These are phyloP conservation scores for Hypocryptadius cinnamomeus DNA, from an alignment of 2,113 vertebrate genomes.

Conservation along the genomic window DNA sequence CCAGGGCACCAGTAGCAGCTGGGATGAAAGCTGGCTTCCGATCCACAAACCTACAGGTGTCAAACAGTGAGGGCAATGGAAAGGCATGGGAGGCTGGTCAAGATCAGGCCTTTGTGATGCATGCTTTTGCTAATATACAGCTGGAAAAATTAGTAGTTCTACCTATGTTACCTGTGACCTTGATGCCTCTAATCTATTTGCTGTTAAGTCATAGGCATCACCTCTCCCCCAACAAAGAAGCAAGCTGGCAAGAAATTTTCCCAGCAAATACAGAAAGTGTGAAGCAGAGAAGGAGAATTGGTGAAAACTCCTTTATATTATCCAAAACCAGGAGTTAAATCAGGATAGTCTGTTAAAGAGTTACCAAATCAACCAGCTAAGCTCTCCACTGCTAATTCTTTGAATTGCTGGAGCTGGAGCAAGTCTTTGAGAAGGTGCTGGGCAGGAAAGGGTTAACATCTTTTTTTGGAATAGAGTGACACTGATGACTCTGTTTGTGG, in stretches of 20 bases:
- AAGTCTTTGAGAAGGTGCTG: not conserved
- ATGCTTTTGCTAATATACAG: not conserved
- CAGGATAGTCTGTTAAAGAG: not conserved
- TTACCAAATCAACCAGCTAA: not conserved
- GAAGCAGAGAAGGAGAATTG: not conserved
- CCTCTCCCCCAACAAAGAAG: not conserved
- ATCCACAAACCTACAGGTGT: not conserved
- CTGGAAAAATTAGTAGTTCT: not conserved
- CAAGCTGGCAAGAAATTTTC: not conserved
- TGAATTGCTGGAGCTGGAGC: not conserved
- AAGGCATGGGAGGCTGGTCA: not conserved
- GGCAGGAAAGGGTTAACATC: slow-evolving; percentile 44
- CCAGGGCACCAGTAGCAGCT: not conserved
- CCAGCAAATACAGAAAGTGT: not conserved
- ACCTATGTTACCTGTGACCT: not conserved
- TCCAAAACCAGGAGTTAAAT: not conserved
- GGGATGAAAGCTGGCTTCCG: not conserved
- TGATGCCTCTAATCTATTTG: not conserved
- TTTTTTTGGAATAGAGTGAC: not conserved
- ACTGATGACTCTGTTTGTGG: not conserved
- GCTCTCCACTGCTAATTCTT: not conserved
- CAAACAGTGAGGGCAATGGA: not conserved
- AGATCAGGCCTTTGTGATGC: not conserved
- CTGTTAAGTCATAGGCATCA: not conserved
- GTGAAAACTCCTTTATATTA: not conserved